Evolutionary conservation across 2,113 vertebrate genomes (phyloP).

Genomic region (Apodemus sylvaticus): DNA sequence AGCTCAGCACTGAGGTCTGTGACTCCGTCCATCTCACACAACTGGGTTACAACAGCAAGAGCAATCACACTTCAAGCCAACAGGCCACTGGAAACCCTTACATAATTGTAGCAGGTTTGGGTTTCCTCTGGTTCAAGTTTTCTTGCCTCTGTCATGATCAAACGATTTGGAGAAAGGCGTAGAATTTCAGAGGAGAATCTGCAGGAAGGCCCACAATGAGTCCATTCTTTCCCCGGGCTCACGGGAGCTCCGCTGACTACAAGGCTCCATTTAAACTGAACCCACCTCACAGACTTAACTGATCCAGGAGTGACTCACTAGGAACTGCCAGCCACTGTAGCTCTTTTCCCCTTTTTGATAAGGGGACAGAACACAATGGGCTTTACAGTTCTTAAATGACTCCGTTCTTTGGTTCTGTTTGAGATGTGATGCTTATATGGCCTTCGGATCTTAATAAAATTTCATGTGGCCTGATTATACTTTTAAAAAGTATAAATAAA

Average conservation of each 20-base stretch:
- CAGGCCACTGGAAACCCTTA: slow-evolving; percentile 81
- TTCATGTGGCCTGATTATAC: slow-evolving; percentile 65
- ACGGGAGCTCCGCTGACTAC: slow-evolving; percentile 80
- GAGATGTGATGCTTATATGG: slow-evolving; percentile 62
- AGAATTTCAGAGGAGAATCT: slow-evolving; percentile 84
- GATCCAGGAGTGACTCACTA: slow-evolving; percentile 78
- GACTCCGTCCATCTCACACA: slow-evolving; percentile 76
- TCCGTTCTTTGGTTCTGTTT: slow-evolving; percentile 63
- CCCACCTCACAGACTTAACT: slow-evolving; percentile 75
- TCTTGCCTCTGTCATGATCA: slow-evolving; percentile 86
- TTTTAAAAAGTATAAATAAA: slow-evolving; percentile 70
- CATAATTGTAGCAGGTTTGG: slow-evolving; percentile 84
- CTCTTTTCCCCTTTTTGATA: slow-evolving; percentile 80
- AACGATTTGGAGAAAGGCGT: slow-evolving; percentile 85
- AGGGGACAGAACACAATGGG: slow-evolving; percentile 70
- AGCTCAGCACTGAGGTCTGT: slow-evolving; percentile 74
- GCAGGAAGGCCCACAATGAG: slow-evolving; percentile 79
- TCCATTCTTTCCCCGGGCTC: slow-evolving; percentile 73
- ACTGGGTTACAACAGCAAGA: slow-evolving; percentile 67
- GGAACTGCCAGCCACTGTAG: slow-evolving; percentile 77
- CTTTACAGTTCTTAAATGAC: slow-evolving; percentile 84
- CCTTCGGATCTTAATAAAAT: slow-evolving; percentile 77
- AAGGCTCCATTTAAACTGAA: slow-evolving; percentile 86
- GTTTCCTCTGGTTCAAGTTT: slow-evolving; percentile 85
- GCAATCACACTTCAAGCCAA: slow-evolving; percentile 79